Evolutionary conservation across 64 coral and sea anemone species (phyloP).

Genomic region (Montipora capricornis): DNA sequence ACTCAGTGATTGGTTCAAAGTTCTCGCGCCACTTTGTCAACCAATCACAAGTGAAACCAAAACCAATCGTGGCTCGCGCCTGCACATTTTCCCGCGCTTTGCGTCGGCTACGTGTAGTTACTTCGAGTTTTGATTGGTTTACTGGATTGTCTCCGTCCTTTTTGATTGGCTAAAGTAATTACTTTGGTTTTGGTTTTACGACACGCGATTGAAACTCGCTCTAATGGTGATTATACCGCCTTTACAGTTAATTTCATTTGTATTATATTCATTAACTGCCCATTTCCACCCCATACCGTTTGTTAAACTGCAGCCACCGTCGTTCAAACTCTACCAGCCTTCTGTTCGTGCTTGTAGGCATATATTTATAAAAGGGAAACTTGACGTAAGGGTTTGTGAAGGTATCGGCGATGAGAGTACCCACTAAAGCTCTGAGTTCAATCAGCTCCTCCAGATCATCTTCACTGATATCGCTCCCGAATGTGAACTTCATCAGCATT

Average conservation of each 20-base stretch:
- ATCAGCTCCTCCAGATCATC: conserved; percentile 46
- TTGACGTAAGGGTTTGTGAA: conserved; percentile 63
- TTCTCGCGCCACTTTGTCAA: no score
- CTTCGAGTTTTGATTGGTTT: no score
- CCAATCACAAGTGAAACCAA: no score
- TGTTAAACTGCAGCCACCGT: conserved; percentile 62
- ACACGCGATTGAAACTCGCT: no score
- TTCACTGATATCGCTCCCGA: conserved; percentile 51
- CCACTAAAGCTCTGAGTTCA: conserved; percentile 38
- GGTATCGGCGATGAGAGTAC: conserved; percentile 42
- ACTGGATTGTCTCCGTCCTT: no score
- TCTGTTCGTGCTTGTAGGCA: conserved; percentile 56
- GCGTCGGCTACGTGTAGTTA: no score
- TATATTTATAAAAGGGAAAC: conserved; percentile 61
- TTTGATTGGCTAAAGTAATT: no score
- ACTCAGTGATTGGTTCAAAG: no score
- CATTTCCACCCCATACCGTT: conserved; percentile 23
- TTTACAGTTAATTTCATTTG: background rate
- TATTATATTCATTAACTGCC: background rate
- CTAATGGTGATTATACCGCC: background rate
- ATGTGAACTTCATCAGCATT: conserved; percentile 80
- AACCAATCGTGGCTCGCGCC: no score
- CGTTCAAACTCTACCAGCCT: conserved; percentile 57
- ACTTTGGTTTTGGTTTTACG: no score
- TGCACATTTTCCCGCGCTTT: no score